phyloP scores from a whole-genome alignment of 2,113 vertebrate genomes.

The Haplochromis burtoni region DNA sequence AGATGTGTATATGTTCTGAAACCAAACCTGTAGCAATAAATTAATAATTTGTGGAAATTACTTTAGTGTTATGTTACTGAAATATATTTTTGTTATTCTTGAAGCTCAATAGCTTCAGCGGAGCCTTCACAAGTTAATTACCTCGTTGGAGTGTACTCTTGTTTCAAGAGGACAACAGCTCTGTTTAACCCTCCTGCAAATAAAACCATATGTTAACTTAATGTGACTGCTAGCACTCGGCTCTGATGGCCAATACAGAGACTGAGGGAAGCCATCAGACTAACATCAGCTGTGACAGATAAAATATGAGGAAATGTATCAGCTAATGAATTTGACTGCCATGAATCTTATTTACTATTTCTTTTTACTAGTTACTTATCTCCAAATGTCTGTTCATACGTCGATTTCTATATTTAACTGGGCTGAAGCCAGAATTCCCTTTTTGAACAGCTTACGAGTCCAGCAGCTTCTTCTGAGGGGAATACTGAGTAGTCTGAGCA shows the following conservation, averaged over 20 bases:
- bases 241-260: neutral
- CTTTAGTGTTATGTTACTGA: neutral
- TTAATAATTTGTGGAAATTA: neutral
- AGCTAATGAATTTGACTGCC: neutral
- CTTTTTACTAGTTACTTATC: neutral
- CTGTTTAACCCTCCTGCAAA: neutral
- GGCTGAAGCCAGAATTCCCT: neutral
- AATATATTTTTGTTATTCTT: neutral
- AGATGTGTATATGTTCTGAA: neutral
- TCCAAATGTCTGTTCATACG: neutral
- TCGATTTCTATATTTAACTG: neutral
- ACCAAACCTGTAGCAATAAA: neutral
- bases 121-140: neutral
- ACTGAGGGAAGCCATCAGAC: neutral
- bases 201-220: neutral
- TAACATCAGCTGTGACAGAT: neutral
- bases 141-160: neutral
- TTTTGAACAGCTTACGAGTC: neutral
- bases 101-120: neutral
- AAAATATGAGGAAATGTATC: neutral
- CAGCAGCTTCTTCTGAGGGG: neutral
- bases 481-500: neutral
- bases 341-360: neutral
- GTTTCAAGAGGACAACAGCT: neutral
- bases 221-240: neutral